Base-by-base conservation (phyloP, 2,797 vertebrate genomes). In the Rallus crepitans region DNA sequence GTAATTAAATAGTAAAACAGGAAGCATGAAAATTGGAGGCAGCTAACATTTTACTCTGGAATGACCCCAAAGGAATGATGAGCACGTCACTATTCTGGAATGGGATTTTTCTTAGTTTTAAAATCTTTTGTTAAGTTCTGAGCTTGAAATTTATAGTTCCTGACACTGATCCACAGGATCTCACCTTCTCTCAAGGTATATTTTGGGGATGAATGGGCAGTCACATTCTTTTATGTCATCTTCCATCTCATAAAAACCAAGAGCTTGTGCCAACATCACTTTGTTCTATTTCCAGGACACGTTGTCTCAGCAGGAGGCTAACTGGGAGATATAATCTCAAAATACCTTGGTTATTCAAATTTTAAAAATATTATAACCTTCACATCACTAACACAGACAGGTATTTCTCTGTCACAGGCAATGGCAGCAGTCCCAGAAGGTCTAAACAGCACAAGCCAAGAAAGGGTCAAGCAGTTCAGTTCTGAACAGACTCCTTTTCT, bases 251-350 rank as follows among this genome's bases (percentile, higher is more conserved):
- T 40, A 42, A 68, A 95, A 90, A 69, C 40, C 50, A 92, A 80
- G 24, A 15, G 17, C 13, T 16, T 89, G 11, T 57, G 47, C 47
- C 23, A 6, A 63, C 25, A 11, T 57, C 57, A 19, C 40, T 89
- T 79, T 73, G n/a, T 85, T 89, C 60, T 89, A 39, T 87, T 91
- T 93, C 55, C 33, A 89, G 61, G 70, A 82, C 6, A 4, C 59
- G 18, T 75, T 59, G 37, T 69, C 87, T 83, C 87, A 95, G 87
- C 69, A 86, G 89, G 85, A 88, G 66, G 30, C 31, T 93, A 63
- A 79, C 52, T 57, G 30, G 6, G 11, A 72, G 53, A 69, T 75
- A 59, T 24, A 61, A 71, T 89, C 79, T 91, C 37, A 91, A 89
- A 93, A 75, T 78, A 85, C 28, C 27, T 77, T 70, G 20, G 59